These are phyloP conservation scores for Cricetomys ansorgei DNA, from an alignment of 2,113 vertebrate genomes.

Conservation along the genomic window DNA sequence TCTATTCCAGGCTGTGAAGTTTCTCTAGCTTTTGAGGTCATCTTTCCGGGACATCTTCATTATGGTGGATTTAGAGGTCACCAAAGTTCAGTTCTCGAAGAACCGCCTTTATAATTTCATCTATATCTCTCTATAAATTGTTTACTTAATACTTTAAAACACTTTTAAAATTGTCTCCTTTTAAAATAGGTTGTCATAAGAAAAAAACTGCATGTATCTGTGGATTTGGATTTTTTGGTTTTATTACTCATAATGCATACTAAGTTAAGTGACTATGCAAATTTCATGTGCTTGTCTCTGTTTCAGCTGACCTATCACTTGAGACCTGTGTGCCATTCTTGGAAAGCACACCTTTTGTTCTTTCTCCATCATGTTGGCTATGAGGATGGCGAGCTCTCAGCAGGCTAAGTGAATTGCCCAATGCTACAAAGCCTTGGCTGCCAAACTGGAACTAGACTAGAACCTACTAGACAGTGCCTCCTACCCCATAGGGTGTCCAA, in stretches of 20 bases:
- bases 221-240: background rate
- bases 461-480: background rate
- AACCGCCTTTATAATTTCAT: background rate
- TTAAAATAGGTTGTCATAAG: background rate
- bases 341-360: background rate
- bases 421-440: background rate
- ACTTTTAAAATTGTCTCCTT: background rate
- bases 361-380: background rate
- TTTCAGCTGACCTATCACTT: background rate
- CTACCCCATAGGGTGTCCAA: background rate
- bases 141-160: background rate
- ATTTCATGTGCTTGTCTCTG: background rate
- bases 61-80: background rate
- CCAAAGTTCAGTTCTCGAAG: background rate
- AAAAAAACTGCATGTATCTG: background rate
- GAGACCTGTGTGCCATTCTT: background rate
- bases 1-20: conserved; percentile 9
- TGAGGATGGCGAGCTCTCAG: background rate
- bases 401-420: background rate
- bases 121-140: background rate
- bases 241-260: background rate
- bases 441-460: background rate
- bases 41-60: background rate
- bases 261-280: background rate
- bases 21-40: conserved; percentile 14